Evolutionary conservation across 2,113 vertebrate genomes (phyloP), one percentile per base, ranked within the genome.

Genomic region (Petrocephalus zakoni): DNA sequence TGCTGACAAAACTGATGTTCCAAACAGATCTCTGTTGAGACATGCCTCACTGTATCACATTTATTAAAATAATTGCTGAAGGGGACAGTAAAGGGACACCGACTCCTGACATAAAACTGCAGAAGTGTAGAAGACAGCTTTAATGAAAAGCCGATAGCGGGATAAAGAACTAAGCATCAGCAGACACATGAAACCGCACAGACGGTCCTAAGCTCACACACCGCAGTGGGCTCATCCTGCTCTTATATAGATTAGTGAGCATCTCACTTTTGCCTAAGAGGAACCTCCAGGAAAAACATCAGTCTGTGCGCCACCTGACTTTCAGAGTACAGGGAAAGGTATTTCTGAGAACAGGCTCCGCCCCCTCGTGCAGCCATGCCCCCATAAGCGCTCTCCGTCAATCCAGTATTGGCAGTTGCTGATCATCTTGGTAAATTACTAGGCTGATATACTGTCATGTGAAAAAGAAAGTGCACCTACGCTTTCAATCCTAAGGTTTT

Each of bases 241-340:
- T 89, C 64, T 87, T 78, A n/a, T 37, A 75, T 88, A 89, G 88
- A 92, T 91, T 90, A 92, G 92, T 90, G 89, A 88, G 86, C 75
- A 21, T 64, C 42, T 6, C 34, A 64, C 86, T 68, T 87, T 64
- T 47, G 46, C 22, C n/a, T 37, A 87, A 87, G 58, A 22, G 1
- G 25, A 61, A 4, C 58, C 34, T 47, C 10, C 37, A 11, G 86
- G 21, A 46, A 1, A 87, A 87, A 10, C 17, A 56, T 21, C 22
- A 61, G 34, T 64, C 86, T 49, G 55, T 13, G n/a, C 68, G 56
- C 56, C 42, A 6, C 58, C 61, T 87, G 34, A 13, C 86, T 64
- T 64, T 68, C 52, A n/a, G 17, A 25, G 13, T 13, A 55, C 52
- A 56, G 64, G 29, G 64, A 15, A 0, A 17, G 29, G 29, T 25